phyloP scores from a whole-genome alignment of 2,113 vertebrate species.

The Macheiramphus alcinus region DNA sequence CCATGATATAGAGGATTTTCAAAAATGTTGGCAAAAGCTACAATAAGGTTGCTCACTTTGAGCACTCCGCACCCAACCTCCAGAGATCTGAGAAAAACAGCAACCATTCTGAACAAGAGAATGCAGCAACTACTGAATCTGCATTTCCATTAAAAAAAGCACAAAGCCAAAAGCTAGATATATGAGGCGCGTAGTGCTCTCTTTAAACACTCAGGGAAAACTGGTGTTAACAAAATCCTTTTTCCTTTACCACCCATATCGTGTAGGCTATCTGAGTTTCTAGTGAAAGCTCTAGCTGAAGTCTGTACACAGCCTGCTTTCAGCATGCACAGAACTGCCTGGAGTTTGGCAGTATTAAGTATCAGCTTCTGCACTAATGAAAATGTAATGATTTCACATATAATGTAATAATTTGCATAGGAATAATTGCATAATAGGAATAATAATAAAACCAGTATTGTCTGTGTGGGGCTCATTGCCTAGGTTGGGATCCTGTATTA shows the following conservation, averaged over 20 bases:
- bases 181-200: background rate
- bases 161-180: background rate
- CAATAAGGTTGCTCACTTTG: background rate
- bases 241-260: rapidly evolving
- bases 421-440: background rate
- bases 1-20: background rate
- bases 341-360: background rate
- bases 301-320: background rate
- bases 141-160: background rate
- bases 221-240: background rate
- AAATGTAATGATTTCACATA: background rate
- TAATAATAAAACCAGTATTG: background rate
- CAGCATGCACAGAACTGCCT: background rate
- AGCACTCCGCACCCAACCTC: background rate
- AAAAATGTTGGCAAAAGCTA: background rate
- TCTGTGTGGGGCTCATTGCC: background rate
- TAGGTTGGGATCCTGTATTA: background rate
- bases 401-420: background rate
- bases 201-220: background rate
- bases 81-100: background rate
- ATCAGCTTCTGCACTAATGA: background rate
- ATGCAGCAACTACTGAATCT: background rate
- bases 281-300: background rate
- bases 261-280: background rate
- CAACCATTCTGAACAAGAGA: background rate